phyloP scores from a whole-genome alignment of 2,113 vertebrate species.

The Mastomys natalensis region DNA sequence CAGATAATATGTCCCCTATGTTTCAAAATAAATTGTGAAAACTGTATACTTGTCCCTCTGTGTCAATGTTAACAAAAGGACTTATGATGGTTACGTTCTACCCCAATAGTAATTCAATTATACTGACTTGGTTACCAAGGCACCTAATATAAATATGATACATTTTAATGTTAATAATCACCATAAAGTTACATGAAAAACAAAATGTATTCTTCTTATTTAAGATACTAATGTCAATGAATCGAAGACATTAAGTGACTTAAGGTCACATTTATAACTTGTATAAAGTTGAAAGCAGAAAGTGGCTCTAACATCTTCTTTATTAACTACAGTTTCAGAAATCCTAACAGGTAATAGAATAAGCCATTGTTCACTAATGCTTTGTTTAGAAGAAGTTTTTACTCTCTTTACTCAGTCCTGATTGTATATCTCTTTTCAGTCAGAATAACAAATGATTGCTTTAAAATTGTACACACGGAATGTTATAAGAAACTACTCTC shows the following conservation, averaged over 20 bases:
- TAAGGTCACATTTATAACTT: conserved; percentile 16
- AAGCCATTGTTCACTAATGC: conserved; percentile 39
- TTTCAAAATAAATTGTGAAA: conserved; percentile 27
- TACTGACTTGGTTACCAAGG: neutral
- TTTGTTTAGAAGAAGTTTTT: neutral
- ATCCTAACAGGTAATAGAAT: neutral
- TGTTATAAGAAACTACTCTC: conserved; percentile 53
- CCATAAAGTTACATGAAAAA: conserved; percentile 26
- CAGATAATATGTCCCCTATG: neutral
- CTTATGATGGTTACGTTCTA: conserved; percentile 27
- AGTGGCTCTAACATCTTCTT: neutral
- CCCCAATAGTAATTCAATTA: neutral
- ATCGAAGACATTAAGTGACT: conserved; percentile 20
- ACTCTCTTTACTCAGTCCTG: conserved; percentile 28
- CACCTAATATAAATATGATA: neutral
- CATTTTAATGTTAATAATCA: conserved; percentile 49
- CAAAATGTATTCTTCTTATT: conserved; percentile 36
- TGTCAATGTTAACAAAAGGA: neutral
- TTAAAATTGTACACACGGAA: conserved; percentile 39
- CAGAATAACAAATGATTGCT: conserved; percentile 28
- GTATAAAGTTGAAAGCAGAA: neutral
- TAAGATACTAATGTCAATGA: conserved; percentile 17
- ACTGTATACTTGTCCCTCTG: neutral
- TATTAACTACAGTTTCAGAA: conserved; percentile 38
- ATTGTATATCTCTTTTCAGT: conserved; percentile 22